Conservation (phyloP, 2,888 invertebrate genomes). For the Agrochola lychnidis region DNA sequence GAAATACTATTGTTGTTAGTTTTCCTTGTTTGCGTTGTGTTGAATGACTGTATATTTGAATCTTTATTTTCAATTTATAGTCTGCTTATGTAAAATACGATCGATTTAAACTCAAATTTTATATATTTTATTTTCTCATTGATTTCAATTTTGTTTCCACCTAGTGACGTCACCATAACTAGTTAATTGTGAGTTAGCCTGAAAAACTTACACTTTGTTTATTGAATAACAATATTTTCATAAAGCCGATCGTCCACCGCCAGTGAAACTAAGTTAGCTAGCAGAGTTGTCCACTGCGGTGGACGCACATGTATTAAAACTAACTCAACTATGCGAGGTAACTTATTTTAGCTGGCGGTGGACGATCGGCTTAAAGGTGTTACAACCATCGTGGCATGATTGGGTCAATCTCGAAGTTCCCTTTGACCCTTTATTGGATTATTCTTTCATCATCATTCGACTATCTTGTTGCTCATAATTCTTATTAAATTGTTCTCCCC, state of each 20-base stretch:
- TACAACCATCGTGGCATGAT: neutral
- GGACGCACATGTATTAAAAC: no score
- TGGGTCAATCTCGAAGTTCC: neutral
- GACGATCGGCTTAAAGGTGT: no score
- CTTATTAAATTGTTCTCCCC: neutral
- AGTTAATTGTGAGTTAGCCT: neutral
- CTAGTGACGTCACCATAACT: neutral
- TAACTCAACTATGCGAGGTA: no score
- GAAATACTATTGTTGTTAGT: constrained; percentile 69
- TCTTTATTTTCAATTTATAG: neutral
- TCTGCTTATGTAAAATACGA: neutral
- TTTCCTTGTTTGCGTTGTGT: constrained; percentile 58
- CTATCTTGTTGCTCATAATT: neutral
- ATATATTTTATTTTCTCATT: neutral
- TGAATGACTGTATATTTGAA: constrained; percentile 23
- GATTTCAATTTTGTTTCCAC: neutral
- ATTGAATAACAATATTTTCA: no score
- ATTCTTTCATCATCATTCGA: neutral
- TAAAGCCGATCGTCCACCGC: no score
- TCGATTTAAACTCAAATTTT: neutral
- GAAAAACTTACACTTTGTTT: no score
- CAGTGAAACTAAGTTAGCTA: no score
- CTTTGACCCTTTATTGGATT: neutral
- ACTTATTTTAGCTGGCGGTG: no score
- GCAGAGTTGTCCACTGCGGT: no score